Conservation (phyloP, 2,113 vertebrate genomes). For the Rhombomys opimus region DNA sequence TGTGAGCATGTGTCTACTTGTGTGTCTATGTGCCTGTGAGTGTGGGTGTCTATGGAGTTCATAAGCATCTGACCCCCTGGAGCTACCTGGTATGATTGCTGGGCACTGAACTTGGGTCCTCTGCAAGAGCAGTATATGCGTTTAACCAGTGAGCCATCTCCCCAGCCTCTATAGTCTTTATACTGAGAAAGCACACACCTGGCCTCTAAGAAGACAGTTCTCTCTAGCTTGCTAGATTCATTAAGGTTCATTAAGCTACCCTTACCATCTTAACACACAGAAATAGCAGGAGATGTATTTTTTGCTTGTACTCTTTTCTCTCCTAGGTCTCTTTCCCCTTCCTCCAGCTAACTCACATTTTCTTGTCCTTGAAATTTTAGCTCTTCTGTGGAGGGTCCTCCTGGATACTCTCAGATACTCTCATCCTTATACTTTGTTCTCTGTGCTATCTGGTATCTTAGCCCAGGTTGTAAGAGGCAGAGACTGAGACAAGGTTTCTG, state of each 20-base stretch:
- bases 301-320: not conserved
- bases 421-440: not conserved
- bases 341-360: not conserved
- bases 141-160: not conserved
- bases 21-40: not conserved
- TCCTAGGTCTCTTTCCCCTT: not conserved
- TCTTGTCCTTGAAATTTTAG: not conserved
- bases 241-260: not conserved
- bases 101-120: not conserved
- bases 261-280: not conserved
- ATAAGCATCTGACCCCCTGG: not conserved
- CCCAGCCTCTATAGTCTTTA: not conserved
- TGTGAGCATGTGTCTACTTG: not conserved
- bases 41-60: not conserved
- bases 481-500: not conserved
- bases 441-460: not conserved
- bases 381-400: not conserved
- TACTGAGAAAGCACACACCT: not conserved
- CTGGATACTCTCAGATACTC: not conserved
- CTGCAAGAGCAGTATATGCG: not conserved
- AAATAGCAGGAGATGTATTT: not conserved
- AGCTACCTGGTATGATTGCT: not conserved
- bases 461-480: not conserved
- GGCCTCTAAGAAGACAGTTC: not conserved
- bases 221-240: not conserved